Evolutionary conservation across 2,888 invertebrate genomes (phyloP).

Genomic region (Drosophila prolongata): DNA sequence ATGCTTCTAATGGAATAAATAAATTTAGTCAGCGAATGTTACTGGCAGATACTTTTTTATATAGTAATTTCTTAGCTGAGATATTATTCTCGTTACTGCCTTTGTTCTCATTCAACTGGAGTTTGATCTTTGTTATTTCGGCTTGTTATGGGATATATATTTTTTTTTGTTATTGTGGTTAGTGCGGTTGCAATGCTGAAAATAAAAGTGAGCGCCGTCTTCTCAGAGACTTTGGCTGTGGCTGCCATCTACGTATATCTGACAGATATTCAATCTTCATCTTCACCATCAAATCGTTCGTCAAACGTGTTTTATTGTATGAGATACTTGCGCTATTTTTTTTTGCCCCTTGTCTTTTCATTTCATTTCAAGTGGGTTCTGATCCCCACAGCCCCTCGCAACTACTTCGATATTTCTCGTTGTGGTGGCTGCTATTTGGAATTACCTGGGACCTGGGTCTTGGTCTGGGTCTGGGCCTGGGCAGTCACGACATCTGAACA

Average conservation of each 20-base stretch:
- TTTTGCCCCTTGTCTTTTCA: constrained; percentile 45
- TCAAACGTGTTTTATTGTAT: constrained; percentile 77
- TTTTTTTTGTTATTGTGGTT: constrained; percentile 52
- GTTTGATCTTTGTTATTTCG: constrained; percentile 74
- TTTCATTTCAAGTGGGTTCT: constrained; percentile 27
- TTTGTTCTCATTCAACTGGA: constrained; percentile 50
- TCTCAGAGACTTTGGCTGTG: constrained; percentile 35
- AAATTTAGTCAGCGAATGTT: constrained; percentile 17
- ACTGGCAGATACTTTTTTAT: constrained; percentile 18
- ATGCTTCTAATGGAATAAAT: constrained; percentile 20
- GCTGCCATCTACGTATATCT: constrained; percentile 55
- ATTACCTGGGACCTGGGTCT: constrained; percentile 9
- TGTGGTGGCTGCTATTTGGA: constrained; percentile 42
- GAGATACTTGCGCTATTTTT: constrained; percentile 69
- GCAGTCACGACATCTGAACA: constrained; percentile 70
- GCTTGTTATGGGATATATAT: constrained; percentile 54
- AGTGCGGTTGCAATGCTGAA: constrained; percentile 62
- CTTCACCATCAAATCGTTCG: constrained; percentile 56
- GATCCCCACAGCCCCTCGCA: not conserved
- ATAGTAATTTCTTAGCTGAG: constrained; percentile 11
- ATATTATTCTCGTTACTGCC: constrained; percentile 17
- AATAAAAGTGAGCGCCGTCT: constrained; percentile 70
- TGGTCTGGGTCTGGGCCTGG: constrained; percentile 39
- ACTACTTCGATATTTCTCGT: constrained; percentile 23
- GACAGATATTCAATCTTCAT: constrained; percentile 68